A percentile compares a stretch with the other conserved stretches of the same genome.
These are phyloP conservation scores for Argyra leucocephala DNA, from an alignment of 2,888 invertebrate species.

Conservation along the genomic window DNA sequence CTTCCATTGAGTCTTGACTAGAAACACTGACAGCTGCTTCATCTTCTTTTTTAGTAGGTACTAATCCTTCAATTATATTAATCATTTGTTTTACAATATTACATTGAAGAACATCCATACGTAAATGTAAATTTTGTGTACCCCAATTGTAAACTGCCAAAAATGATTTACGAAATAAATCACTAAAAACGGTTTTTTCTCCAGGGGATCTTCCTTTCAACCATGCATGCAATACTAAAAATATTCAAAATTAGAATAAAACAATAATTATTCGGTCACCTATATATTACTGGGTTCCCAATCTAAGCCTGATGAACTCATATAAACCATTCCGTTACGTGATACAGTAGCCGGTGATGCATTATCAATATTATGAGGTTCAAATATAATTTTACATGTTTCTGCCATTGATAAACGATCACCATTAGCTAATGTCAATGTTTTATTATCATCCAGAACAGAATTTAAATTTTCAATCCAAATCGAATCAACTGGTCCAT, in stretches of 20 bases:
- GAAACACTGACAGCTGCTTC: slow-evolving; percentile 47
- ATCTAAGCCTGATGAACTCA: slow-evolving; percentile 91
- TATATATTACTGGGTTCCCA: slow-evolving; percentile 64
- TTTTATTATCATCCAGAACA: slow-evolving; percentile 92
- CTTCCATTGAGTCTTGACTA: slow-evolving; percentile 46
- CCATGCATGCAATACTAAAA: slow-evolving; percentile 69
- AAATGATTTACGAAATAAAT: slow-evolving; percentile 69
- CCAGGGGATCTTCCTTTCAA: slow-evolving; percentile 55
- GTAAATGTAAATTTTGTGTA: slow-evolving; percentile 69
- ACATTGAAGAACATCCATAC: slow-evolving; percentile 82
- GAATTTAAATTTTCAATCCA: slow-evolving; percentile 99
- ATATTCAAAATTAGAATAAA: not conserved
- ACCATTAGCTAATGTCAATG: slow-evolving; percentile 87
- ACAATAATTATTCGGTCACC: not conserved
- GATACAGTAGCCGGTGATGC: slow-evolving; percentile 96
- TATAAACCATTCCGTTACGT: slow-evolving; percentile 87
- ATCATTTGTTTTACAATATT: slow-evolving; percentile 81
- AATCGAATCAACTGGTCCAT: slow-evolving; percentile 94
- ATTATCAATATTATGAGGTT: slow-evolving; percentile 95
- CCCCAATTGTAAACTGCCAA: slow-evolving; percentile 67
- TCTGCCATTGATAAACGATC: slow-evolving; percentile 91
- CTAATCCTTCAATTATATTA: slow-evolving; percentile 73
- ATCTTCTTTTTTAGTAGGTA: slow-evolving; percentile 61
- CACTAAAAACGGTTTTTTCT: slow-evolving; percentile 57
- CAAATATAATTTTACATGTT: slow-evolving; percentile 90